A percentile compares a stretch with the other conserved stretches of the same genome.
Evolutionary conservation across 2,113 vertebrate genomes (phyloP).

Genomic region (Menura novaehollandiae): DNA sequence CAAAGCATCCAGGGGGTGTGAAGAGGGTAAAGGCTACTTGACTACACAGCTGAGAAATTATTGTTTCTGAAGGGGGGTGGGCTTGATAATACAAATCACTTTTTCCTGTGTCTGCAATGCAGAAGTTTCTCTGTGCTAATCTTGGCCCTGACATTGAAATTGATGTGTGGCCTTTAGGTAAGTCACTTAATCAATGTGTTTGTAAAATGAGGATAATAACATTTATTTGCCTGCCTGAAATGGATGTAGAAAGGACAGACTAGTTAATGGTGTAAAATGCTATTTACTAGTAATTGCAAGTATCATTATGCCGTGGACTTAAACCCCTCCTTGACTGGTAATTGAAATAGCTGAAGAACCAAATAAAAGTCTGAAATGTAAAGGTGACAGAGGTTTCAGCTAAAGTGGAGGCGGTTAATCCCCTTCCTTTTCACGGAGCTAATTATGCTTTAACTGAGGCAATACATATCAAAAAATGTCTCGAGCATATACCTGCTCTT

Average conservation of each 20-base stretch:
- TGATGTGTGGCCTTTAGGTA: constrained; percentile 57
- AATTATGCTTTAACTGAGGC: background rate
- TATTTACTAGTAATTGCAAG: constrained; percentile 34
- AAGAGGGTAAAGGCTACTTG: background rate
- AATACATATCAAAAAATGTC: background rate
- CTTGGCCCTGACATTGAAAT: constrained; percentile 3
- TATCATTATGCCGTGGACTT: background rate
- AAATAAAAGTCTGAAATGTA: background rate
- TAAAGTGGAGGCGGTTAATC: background rate
- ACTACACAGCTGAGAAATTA: background rate
- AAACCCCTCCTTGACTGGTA: background rate
- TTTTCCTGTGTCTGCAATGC: background rate
- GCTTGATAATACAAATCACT: background rate
- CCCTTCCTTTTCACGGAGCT: background rate
- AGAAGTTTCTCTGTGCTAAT: constrained; percentile 5
- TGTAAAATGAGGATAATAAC: constrained; percentile 46
- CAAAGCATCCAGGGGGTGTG: background rate
- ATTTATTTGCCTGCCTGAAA: constrained; percentile 39
- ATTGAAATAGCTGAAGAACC: background rate
- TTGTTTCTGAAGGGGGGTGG: background rate
- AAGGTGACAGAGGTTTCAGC: background rate
- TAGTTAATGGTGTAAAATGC: constrained; percentile 20
- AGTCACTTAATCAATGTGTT: constrained; percentile 64
- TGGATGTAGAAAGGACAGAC: background rate
- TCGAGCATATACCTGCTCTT: background rate